phyloP scores from a whole-genome alignment of 2,113 vertebrate species.

The Podocnemis expansa region DNA sequence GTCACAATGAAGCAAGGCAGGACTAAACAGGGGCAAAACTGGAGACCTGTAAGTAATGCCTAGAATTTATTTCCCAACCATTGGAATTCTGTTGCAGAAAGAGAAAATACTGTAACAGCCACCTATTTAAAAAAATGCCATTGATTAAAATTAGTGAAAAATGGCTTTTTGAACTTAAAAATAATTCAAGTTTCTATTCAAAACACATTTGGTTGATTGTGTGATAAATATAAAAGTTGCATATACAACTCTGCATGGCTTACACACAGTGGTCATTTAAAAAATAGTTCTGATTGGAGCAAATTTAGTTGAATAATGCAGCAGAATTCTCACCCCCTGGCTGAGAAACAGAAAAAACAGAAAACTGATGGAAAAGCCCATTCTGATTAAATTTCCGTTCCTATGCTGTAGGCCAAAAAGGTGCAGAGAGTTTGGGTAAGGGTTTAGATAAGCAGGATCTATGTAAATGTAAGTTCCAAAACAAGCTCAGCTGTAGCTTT shows the following conservation, averaged over 20 bases:
- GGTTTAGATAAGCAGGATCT: not conserved
- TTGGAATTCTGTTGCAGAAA: not conserved
- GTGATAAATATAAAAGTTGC: not conserved
- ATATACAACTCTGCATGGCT: not conserved
- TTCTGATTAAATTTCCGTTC: not conserved
- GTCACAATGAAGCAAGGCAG: not conserved
- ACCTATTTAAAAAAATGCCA: not conserved
- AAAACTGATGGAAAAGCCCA: not conserved
- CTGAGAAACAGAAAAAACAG: not conserved
- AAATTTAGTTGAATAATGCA: not conserved
- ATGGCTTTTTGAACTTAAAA: not conserved
- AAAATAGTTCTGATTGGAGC: not conserved
- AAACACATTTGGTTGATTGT: not conserved
- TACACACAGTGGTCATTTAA: not conserved
- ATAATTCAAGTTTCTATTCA: not conserved
- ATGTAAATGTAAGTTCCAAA: accelerated
- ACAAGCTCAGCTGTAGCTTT: not conserved
- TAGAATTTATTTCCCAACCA: not conserved
- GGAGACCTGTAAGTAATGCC: not conserved
- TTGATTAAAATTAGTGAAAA: not conserved
- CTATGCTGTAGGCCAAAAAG: not conserved
- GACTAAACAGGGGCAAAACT: not conserved
- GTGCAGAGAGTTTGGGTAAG: not conserved
- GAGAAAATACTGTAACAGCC: accelerated
- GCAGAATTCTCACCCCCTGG: not conserved